phyloP scores from a whole-genome alignment of 1,140 invertebrate species.

The Drosophila busckii region DNA sequence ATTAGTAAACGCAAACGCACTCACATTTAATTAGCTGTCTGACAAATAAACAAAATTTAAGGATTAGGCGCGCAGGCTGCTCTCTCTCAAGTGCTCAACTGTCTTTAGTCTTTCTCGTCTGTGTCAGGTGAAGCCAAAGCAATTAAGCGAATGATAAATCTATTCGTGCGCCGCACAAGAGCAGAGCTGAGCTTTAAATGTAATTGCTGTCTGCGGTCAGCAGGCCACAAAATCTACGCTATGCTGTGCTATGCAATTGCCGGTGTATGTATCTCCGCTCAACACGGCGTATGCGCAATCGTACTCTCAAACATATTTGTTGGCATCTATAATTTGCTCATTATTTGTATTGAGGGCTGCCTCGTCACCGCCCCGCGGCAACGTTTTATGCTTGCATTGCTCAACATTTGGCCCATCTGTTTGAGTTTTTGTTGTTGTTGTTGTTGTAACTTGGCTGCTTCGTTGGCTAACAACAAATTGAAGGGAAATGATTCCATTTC shows the following conservation, averaged over 20 bases:
- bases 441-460: conserved; percentile 24
- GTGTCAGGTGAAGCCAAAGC: conserved; percentile 41
- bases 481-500: conserved; percentile 78
- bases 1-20: not conserved
- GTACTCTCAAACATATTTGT: conserved; percentile 32
- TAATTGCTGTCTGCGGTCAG: conserved; percentile 34
- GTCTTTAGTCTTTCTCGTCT: conserved; percentile 29
- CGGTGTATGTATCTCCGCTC: conserved; percentile 4
- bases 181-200: too few species aligned
- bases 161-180: too few species aligned
- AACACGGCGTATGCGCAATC: conserved; percentile 57
- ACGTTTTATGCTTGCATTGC: conserved; percentile 31
- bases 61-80: conserved; percentile 11
- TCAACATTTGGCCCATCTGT: too few species aligned
- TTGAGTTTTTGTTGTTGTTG: conserved; percentile 46
- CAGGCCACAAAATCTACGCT: conserved; percentile 18
- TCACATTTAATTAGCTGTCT: conserved; percentile 45
- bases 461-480: conserved; percentile 73
- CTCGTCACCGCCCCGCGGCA: conserved; percentile 6
- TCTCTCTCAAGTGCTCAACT: not conserved
- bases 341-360: conserved; percentile 67
- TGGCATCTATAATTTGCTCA: conserved; percentile 62
- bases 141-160: conserved; percentile 68
- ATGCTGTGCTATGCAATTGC: not conserved
- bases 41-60: conserved; percentile 64